Evolutionary conservation across 2,797 vertebrate genomes (phyloP).

Genomic region (Peromyscus aztecus): DNA sequence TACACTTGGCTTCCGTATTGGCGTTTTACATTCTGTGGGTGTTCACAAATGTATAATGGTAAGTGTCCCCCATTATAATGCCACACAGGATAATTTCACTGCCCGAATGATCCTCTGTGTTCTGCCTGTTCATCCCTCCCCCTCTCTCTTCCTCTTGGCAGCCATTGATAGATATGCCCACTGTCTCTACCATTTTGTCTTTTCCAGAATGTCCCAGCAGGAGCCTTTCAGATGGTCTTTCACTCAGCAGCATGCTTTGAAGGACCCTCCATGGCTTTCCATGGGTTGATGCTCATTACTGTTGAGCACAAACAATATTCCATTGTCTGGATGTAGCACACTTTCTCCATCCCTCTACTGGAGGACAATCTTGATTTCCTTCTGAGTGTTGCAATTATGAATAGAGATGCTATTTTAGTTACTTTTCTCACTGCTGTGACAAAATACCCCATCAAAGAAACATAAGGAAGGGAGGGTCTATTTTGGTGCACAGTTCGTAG

Average conservation of each 20-base stretch:
- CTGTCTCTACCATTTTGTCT: neutral
- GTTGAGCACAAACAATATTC: neutral
- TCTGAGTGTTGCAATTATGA: neutral
- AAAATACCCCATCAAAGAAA: neutral
- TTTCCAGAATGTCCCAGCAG: neutral
- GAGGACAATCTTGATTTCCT: neutral
- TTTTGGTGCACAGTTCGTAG: neutral
- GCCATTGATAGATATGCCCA: neutral
- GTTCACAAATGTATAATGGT: neutral
- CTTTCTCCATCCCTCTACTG: neutral
- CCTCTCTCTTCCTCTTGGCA: neutral
- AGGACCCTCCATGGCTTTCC: neutral
- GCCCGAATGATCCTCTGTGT: no score
- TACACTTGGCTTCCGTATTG: neutral
- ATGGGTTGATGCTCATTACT: neutral
- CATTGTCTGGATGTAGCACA: neutral
- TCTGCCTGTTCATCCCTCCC: no score
- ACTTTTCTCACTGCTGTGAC: neutral
- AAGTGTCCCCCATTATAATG: no score
- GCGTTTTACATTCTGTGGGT: neutral
- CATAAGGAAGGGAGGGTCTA: neutral
- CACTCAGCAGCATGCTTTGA: neutral
- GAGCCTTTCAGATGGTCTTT: neutral
- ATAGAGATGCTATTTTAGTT: neutral
- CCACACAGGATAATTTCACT: neutral